These are phyloP conservation scores for Plecturocebus donacophilus DNA, from an alignment of 2,113 vertebrate genomes.

Conservation along the genomic window DNA sequence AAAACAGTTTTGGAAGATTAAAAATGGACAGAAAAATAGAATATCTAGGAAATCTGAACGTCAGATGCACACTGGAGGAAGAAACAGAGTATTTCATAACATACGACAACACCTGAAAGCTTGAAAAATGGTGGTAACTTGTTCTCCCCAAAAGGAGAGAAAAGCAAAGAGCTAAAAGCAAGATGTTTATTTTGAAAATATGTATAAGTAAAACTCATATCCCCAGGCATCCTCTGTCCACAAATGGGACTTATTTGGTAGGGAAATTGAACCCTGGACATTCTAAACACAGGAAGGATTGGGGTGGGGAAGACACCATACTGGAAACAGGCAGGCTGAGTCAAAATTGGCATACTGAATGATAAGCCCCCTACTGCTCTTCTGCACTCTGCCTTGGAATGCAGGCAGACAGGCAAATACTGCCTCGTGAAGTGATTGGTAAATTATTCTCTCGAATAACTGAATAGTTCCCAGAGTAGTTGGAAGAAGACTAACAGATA, in stretches of 20 bases:
- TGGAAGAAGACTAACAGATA: background rate
- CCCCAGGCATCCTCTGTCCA: background rate
- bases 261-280: background rate
- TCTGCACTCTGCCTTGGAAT: background rate
- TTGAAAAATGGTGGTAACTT: background rate
- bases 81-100: background rate
- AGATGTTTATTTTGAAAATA: slow-evolving; percentile 27
- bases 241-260: background rate
- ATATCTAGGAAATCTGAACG: background rate
- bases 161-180: background rate
- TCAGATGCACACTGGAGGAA: background rate
- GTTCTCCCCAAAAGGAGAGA: background rate
- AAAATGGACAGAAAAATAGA: background rate
- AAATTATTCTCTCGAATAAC: background rate
- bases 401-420: background rate
- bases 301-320: background rate
- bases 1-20: background rate
- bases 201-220: background rate
- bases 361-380: background rate
- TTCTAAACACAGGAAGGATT: background rate
- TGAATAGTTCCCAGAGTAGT: background rate
- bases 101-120: background rate
- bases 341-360: background rate
- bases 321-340: background rate
- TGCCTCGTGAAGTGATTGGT: background rate